These are phyloP conservation scores for Carcina quercana DNA, from an alignment of 2,888 invertebrate species.

Conservation along the genomic window DNA sequence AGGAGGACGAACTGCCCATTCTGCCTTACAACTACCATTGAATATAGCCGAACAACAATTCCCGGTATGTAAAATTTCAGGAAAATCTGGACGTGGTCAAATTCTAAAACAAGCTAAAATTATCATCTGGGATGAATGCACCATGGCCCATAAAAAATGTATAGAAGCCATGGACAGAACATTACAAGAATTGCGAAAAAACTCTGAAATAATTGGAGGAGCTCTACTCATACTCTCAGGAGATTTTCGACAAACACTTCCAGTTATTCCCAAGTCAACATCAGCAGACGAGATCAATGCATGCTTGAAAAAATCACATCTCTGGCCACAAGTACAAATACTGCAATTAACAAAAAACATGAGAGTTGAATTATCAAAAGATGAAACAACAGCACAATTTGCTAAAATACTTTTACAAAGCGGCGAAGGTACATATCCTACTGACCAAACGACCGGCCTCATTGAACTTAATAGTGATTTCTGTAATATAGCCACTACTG, in stretches of 20 bases:
- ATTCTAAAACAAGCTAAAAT: conserved; percentile 12
- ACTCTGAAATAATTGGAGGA: conserved; percentile 25
- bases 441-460: no score
- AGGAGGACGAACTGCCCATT: conserved; percentile 20
- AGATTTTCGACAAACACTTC: conserved; percentile 32
- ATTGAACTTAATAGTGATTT: no score
- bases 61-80: conserved; percentile 13
- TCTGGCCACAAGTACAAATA: conserved; percentile 17
- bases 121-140: conserved; percentile 19
- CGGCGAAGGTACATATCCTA: no score
- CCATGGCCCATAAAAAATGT: conserved; percentile 18
- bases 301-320: conserved; percentile 18
- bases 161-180: conserved; percentile 19
- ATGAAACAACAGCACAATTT: no score
- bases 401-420: no score
- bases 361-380: no score
- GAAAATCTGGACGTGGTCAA: conserved; percentile 14
- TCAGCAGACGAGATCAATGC: conserved; percentile 22
- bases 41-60: conserved; percentile 17
- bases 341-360: conserved; percentile 17
- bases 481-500: no score
- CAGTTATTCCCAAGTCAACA: conserved; percentile 21
- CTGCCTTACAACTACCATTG: conserved; percentile 18
- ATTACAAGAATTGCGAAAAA: conserved; percentile 19
- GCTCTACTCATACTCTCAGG: conserved; percentile 27